phyloP scores from a whole-genome alignment of 2,888 invertebrate species.

The Galeruca laticollis region DNA sequence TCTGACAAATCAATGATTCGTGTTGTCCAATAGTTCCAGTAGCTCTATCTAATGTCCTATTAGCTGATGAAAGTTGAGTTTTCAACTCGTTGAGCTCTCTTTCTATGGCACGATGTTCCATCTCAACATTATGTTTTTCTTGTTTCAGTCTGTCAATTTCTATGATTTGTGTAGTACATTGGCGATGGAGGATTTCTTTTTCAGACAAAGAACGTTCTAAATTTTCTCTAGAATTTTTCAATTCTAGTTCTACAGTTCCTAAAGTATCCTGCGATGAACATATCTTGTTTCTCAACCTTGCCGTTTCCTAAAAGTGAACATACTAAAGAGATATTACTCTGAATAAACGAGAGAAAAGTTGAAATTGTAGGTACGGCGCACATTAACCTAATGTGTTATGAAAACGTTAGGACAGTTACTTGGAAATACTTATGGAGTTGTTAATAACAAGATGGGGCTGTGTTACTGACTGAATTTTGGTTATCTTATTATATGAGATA shows the following conservation, averaged over 20 bases:
- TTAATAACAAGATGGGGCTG: too few species aligned
- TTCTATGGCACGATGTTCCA: constrained; percentile 79
- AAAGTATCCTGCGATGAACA: constrained; percentile 73
- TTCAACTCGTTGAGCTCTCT: constrained; percentile 78
- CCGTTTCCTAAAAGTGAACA: constrained; percentile 60
- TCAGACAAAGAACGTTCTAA: constrained; percentile 76
- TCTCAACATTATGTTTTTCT: constrained; percentile 81
- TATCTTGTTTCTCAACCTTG: constrained; percentile 64
- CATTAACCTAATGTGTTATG: too few species aligned
- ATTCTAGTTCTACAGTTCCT: constrained; percentile 74
- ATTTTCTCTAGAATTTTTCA: constrained; percentile 75
- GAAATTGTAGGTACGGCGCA: too few species aligned
- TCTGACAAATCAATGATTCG: constrained; percentile 75
- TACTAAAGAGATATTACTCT: background rate
- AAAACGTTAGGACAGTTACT: too few species aligned
- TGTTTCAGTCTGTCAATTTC: constrained; percentile 81
- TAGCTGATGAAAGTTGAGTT: constrained; percentile 75
- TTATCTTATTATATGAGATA: too few species aligned
- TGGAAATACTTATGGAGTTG: too few species aligned
- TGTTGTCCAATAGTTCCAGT: constrained; percentile 78
- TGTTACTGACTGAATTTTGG: too few species aligned
- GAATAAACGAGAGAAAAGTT: too few species aligned
- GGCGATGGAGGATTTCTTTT: constrained; percentile 81
- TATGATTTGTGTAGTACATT: constrained; percentile 77
- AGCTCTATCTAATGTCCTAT: constrained; percentile 75